Conservation (phyloP, 2,113 vertebrate genomes). For the Syngnathoides biaculeatus region DNA sequence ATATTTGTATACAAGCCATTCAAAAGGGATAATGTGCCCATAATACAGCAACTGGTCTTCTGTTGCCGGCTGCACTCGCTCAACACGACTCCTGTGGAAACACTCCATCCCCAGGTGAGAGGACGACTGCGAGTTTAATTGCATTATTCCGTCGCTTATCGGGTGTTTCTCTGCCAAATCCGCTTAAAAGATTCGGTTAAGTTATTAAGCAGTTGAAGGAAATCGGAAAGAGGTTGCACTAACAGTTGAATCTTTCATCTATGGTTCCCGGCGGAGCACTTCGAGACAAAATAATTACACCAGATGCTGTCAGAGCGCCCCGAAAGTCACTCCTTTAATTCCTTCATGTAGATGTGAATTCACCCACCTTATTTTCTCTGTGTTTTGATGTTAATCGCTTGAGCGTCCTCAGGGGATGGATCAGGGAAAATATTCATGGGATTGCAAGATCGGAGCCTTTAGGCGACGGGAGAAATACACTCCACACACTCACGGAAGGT, state of each 20-base stretch:
- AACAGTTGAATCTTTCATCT: constrained; percentile 42
- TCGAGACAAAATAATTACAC: constrained; percentile 44
- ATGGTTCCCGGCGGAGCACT: constrained; percentile 30
- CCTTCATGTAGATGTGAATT: constrained; percentile 19
- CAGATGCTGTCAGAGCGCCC: constrained; percentile 35
- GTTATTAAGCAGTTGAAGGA: constrained; percentile 29
- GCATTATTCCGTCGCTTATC: constrained; percentile 29
- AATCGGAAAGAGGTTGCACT: constrained; percentile 31
- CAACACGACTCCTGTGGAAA: background rate
- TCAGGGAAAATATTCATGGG: background rate
- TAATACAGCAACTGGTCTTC: background rate
- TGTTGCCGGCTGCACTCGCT: background rate
- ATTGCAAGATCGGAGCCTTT: background rate
- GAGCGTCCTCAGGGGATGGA: constrained; percentile 14
- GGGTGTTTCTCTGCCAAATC: constrained; percentile 34
- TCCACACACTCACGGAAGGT: background rate
- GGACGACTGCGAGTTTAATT: constrained; percentile 19
- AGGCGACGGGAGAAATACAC: background rate
- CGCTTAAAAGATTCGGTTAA: constrained; percentile 28
- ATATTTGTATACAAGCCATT: background rate
- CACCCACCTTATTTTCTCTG: constrained; percentile 14
- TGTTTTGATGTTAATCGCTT: constrained; percentile 22
- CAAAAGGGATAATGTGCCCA: background rate
- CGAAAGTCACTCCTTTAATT: constrained; percentile 25
- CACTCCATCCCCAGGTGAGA: background rate